Evolutionary conservation across 2,113 vertebrate genomes (phyloP), one percentile per base, ranked within the genome.

Genomic region (Rhinolophus ferrumequinum): DNA sequence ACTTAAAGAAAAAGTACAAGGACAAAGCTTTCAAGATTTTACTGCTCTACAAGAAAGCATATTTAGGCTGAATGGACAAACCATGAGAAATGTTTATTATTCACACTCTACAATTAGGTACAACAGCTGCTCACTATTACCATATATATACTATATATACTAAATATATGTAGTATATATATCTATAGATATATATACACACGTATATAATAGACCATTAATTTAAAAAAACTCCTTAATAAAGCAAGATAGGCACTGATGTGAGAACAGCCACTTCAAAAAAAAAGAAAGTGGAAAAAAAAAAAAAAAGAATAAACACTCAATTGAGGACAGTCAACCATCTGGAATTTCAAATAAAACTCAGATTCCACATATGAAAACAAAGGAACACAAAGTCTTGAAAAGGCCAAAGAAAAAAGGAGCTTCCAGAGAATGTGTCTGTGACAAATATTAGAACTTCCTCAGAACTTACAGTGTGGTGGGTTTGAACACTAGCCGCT

Each of bases 331-430:
- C 38, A 76, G 81, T 38, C 89, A 75, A 8, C 28, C 93, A 54
- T 80, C 84, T 94, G 96, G 91, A 88, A 95, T 94, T 95, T 95
- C 79, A 95, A 96, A 88, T 67, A 85, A 64, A 91, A 79, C 85
- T 69, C 77, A 41, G 81, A 90, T 56, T 79, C 96, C 89, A 90
- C 66, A 73, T 79, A 69, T 15, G 67, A 88, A 95, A 97, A 90
- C 86, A 96, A 75, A 95, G 82, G 41, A 60, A 77, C 58, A 66
- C 15, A 54, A 62, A 83, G 76, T 24, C 79, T 88, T 56, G 26
- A 52, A 88, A 83, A 84, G 76, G 84, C 69, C 86, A 56, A 67
- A 84, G 66, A 10, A 33, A 58, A 70, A 72, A 33, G 85, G 44
- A 19, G 70, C 33, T 8, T 56, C 58, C 38, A 35, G 72, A 81